Percentiles rank a stretch among this genome's conserved stretches.
Conservation (phyloP, 1,140 invertebrate genomes). For the Pentalonia nigronervosa region DNA sequence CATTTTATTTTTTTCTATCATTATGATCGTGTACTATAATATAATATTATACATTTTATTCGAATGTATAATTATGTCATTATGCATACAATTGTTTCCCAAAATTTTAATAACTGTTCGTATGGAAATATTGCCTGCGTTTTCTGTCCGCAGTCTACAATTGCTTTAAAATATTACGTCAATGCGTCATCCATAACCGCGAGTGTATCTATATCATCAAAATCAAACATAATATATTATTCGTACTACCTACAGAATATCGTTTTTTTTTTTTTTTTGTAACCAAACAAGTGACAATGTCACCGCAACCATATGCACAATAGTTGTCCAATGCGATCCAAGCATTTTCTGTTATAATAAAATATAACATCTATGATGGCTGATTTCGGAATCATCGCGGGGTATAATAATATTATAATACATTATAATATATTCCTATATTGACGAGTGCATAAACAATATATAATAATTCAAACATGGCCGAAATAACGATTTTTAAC, state of each 20-base stretch:
- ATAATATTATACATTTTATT: background rate
- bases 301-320: too few species aligned
- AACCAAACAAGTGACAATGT: background rate
- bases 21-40: background rate
- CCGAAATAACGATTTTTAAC: background rate
- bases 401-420: background rate
- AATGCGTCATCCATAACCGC: background rate
- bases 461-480: background rate
- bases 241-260: background rate
- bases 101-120: background rate
- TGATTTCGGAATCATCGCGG: background rate
- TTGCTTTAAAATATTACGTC: background rate
- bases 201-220: background rate
- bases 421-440: too few species aligned
- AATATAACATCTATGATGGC: background rate
- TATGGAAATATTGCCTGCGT: background rate
- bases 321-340: background rate
- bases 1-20: conserved; percentile 1
- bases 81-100: background rate
- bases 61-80: background rate
- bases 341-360: background rate
- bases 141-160: background rate
- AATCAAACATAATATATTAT: background rate
- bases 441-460: too few species aligned
- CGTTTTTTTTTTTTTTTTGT: background rate